Evolutionary conservation across 2,797 vertebrate species (phyloP), one percentile per base, ranked within the genome.

Genomic region (Gallirallus australis): DNA sequence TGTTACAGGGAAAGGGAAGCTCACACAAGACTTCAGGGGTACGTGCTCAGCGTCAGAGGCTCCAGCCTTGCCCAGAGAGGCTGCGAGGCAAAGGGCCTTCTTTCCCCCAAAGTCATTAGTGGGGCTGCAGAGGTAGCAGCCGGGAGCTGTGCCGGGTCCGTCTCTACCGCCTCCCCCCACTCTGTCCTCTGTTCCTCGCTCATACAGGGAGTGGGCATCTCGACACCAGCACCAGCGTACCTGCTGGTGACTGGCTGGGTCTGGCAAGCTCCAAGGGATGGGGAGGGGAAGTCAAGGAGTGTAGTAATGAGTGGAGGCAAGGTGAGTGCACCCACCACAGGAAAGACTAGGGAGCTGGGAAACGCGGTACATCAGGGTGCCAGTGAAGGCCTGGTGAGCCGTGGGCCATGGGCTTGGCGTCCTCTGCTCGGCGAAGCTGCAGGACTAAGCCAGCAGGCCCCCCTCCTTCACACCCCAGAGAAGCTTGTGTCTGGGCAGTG

Each of bases 61-160:
- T 30, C 39, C 2, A 6, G 12, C 52, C 42, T 27, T 11, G 33
- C 64, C 23, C 33, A 12, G 9, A 23, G 8, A 33, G 35, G 28
- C 64, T 17, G 35, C 9, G 6, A 28, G 61, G 42, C 50, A 17
- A 5, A 9, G 0, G 15, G 12, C 40, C 11, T 47, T n/a, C 17
- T 64, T 45, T 45, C 42, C 42, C 42, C 42, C 42, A 45, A 19
- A 45, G 42, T 45, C 42, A 20, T 45, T 45, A 19, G 42, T 45
- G 42, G 42, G 42, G 42, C 42, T 45, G 18, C 42, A 45, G 42
- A 45, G 42, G 42, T 45, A 45, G 42, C 47, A 20, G 61, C 6
- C 12, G 25, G 39, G 63, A n/a, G n/a, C 53, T 24, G 53, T 24
- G 24, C 30, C 6, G 21, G 50, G 20, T 8, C 30, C 11, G 68